Evolutionary conservation across 2,113 vertebrate species (phyloP).

Genomic region (Campylomormyrus tamandua): DNA sequence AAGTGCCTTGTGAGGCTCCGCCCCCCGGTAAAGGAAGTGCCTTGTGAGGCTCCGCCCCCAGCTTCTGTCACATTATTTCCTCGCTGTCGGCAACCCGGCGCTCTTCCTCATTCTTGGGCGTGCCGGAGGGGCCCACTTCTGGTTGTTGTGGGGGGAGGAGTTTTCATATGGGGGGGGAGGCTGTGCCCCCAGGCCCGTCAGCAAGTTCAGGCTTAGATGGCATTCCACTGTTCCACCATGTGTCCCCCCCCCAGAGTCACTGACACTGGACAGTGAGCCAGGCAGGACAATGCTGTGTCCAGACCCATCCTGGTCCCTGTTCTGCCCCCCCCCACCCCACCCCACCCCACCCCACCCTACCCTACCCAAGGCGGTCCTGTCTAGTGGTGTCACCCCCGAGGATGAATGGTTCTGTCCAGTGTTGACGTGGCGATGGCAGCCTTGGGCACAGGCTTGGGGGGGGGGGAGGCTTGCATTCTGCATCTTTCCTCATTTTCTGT

Average conservation of each 20-base stretch:
- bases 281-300: neutral
- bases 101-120: neutral
- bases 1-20: neutral
- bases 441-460: neutral
- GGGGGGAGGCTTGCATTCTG: neutral
- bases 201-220: neutral
- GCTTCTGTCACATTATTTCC: neutral
- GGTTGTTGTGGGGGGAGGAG: neutral
- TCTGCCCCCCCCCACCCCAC: too few relatives aligned
- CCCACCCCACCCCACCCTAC: too few relatives aligned
- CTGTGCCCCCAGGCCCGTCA: neutral
- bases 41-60: neutral
- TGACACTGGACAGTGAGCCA: neutral
- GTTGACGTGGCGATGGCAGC: neutral
- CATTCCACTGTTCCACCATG: neutral
- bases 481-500: neutral
- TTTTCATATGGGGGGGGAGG: neutral
- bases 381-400: neutral
- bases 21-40: neutral
- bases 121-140: neutral
- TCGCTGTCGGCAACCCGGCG: neutral
- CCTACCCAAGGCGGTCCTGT: neutral
- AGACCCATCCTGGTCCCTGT: neutral
- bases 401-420: neutral
- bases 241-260: neutral